Base-by-base conservation (phyloP, 2,888 invertebrate genomes). In the Synergus umbraculus region DNA sequence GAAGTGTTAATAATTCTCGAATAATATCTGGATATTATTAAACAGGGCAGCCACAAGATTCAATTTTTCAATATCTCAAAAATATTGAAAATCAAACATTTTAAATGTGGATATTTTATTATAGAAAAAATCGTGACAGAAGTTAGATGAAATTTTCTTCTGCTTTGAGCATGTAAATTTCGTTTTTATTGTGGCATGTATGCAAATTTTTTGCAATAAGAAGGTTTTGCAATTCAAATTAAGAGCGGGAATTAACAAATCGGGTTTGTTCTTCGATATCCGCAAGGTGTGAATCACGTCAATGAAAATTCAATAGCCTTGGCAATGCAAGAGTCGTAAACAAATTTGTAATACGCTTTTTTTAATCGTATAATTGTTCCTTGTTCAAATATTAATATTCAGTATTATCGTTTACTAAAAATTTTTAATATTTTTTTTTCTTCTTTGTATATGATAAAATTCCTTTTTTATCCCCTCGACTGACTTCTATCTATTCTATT, bases 401-500 rank as follows among this genome's bases (percentile, higher is more conserved):
- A 29, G 29, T 29, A 29, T 29, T 29, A 29, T 29, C 29, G 29
- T 29, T 29, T 29, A 3, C 29, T 29, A 29, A 29, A 3, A 29
- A 3, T 3, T 29, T 29, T 15, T 4, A 49, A 4, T 2, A 49
- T 2, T 49, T 49, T 49, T 29, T 29, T 29, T 29, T 3, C 29
- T 29, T 29, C 29, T 29, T 29, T 29, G 29, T 29, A 29, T 29
- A 29, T 29, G 29, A 29, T 29, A 29, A 29, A 29, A 29, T 29
- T 29, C 29, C 29, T 29, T 10, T 46, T 12, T 46, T 7, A 12
- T 10, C 12, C 46, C 46, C 12, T 46, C 2, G 12, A 46, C 46
- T 66, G 60, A 66, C 18, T 66, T 66, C 29, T 69, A 69, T 69
- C n/a, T 66, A 18, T 41, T 44, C 18, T n/a, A n/a, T 43, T 66